phyloP scores from a whole-genome alignment of 1,140 invertebrate genomes.

The Oedothorax gibbosus region DNA sequence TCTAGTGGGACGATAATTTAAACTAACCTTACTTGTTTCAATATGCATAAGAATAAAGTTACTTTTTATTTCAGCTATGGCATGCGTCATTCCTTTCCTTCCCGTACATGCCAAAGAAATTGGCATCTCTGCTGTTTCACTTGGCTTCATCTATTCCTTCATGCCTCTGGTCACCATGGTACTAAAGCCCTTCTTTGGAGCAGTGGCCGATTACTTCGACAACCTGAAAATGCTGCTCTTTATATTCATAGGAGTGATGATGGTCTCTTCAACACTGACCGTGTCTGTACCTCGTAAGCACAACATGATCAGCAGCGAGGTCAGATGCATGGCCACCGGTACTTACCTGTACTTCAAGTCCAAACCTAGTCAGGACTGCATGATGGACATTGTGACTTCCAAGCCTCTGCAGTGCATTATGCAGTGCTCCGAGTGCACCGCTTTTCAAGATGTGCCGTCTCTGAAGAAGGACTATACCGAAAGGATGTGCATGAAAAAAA shows the following conservation, averaged over 20 bases:
- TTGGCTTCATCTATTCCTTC: conserved; percentile 67
- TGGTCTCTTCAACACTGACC: conserved; percentile 43
- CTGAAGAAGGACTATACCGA: neutral
- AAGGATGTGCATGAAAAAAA: conserved; percentile 21
- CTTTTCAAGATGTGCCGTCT: neutral
- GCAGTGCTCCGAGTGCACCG: conserved; percentile 39
- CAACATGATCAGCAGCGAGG: conserved; percentile 46
- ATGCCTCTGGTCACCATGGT: conserved; percentile 67
- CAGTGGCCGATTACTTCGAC: conserved; percentile 66
- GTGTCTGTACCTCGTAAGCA: conserved; percentile 45
- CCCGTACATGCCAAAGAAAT: conserved; percentile 66
- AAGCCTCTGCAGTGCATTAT: conserved; percentile 46
- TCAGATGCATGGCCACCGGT: conserved; percentile 33
- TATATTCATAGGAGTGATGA: conserved; percentile 58
- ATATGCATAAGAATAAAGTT: too few relatives aligned
- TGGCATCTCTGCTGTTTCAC: conserved; percentile 65
- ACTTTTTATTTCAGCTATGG: conserved; percentile 61
- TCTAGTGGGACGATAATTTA: too few relatives aligned
- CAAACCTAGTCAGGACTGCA: conserved; percentile 48
- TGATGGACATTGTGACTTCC: conserved; percentile 11
- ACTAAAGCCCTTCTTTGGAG: conserved; percentile 66
- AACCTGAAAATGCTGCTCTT: conserved; percentile 64
- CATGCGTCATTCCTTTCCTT: conserved; percentile 68
- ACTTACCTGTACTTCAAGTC: conserved; percentile 36
- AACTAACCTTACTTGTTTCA: too few relatives aligned